A percentile compares a stretch with the other conserved stretches of the same genome.
These are phyloP conservation scores for Ammodytes marinus DNA, from an alignment of 2,113 vertebrate species.

Conservation along the genomic window DNA sequence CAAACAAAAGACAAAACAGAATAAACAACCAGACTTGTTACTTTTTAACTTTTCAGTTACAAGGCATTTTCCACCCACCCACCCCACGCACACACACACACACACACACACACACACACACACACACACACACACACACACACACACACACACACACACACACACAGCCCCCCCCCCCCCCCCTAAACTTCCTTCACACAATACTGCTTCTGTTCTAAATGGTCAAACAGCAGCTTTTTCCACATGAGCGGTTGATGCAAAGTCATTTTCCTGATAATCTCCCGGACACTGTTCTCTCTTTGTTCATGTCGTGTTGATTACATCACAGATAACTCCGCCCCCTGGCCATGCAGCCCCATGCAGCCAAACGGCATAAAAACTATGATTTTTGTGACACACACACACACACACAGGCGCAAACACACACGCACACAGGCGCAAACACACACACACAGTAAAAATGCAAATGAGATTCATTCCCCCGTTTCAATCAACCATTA, in stretches of 20 bases:
- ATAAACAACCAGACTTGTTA: too few relatives aligned
- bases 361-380: constrained; percentile 12
- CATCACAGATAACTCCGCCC: constrained; percentile 30
- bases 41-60: neutral
- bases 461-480: constrained; percentile 53
- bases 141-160: too few relatives aligned
- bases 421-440: too few relatives aligned
- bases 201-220: neutral
- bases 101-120: too few relatives aligned
- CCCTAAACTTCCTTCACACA: neutral
- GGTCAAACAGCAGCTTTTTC: constrained; percentile 22
- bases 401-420: too few relatives aligned
- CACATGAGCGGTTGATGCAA: constrained; percentile 28
- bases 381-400: too few relatives aligned
- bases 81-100: neutral
- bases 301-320: constrained; percentile 30
- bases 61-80: neutral
- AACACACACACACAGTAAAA: constrained; percentile 6
- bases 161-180: too few relatives aligned
- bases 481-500: too few relatives aligned
- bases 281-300: constrained; percentile 31
- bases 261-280: constrained; percentile 52
- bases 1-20: too few relatives aligned
- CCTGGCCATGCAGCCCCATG: constrained; percentile 6
- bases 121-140: neutral